These are phyloP conservation scores for Ceryle rudis DNA, from an alignment of 2,797 vertebrate genomes.

Conservation along the genomic window DNA sequence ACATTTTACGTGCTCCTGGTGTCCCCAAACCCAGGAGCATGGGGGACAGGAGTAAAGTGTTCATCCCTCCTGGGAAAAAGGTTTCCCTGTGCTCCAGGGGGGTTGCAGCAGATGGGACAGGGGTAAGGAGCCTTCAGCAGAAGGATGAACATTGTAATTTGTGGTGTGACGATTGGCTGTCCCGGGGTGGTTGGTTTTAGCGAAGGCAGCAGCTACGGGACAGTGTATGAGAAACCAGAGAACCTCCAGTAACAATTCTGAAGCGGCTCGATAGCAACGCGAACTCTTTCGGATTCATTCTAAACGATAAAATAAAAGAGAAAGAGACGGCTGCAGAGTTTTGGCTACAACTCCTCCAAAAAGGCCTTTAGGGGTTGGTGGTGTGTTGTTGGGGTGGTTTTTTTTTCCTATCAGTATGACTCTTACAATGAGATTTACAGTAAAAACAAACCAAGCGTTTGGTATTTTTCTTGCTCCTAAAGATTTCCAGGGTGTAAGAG, in stretches of 20 bases:
- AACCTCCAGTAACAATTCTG: neutral
- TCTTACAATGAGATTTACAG: accelerated
- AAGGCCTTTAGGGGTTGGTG: neutral
- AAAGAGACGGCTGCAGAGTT: neutral
- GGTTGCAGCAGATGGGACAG: neutral
- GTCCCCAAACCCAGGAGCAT: neutral
- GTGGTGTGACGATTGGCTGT: neutral
- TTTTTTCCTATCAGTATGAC: accelerated
- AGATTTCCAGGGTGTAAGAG: neutral
- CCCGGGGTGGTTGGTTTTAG: neutral
- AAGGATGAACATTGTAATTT: neutral
- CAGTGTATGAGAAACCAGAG: neutral
- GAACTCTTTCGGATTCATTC: neutral
- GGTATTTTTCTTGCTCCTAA: neutral
- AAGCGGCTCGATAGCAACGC: neutral
- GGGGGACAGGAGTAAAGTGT: neutral
- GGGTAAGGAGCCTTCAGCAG: neutral
- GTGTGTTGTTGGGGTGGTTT: too few species aligned
- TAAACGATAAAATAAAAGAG: constrained; percentile 43
- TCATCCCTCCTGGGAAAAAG: neutral
- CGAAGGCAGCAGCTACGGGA: neutral
- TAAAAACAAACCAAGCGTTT: neutral
- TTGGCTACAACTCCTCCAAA: neutral
- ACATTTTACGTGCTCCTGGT: neutral
- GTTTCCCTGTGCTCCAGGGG: neutral